Percentiles rank a stretch among this genome's conserved stretches.
These are phyloP conservation scores for Coturnix japonica DNA, from an alignment of 2,113 vertebrate genomes.

Conservation along the genomic window DNA sequence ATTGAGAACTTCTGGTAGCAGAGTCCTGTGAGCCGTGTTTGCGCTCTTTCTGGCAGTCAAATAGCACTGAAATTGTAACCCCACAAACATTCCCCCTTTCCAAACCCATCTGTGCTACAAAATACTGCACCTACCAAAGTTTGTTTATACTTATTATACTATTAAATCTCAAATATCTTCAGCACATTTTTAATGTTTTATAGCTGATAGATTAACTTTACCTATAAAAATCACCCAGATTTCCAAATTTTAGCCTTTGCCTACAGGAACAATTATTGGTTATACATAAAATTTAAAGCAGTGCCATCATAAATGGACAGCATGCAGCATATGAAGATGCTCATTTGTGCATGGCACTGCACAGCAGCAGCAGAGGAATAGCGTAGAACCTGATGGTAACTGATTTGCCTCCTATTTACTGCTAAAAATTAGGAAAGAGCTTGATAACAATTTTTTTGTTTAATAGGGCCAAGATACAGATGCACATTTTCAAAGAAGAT, in stretches of 20 bases:
- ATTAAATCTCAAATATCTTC: neutral
- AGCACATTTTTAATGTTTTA: neutral
- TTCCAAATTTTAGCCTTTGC: constrained; percentile 1
- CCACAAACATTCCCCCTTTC: neutral
- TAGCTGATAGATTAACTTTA: neutral
- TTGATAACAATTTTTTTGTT: neutral
- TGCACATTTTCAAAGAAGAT: neutral
- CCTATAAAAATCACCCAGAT: neutral
- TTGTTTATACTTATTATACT: neutral
- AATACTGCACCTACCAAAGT: neutral
- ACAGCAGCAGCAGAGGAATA: neutral
- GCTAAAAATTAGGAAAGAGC: neutral
- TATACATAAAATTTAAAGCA: constrained; percentile 14
- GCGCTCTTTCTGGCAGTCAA: neutral
- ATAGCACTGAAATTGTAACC: neutral
- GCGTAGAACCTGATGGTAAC: neutral
- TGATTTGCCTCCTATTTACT: neutral
- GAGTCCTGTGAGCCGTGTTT: neutral
- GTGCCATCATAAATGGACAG: neutral
- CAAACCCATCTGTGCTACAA: neutral
- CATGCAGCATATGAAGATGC: neutral
- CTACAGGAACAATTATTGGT: neutral
- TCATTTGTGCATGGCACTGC: neutral
- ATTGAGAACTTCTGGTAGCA: neutral
- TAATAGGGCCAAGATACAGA: neutral